A percentile compares a stretch with the other conserved stretches of the same genome.
Conservation (phyloP, 2,113 vertebrate species). For the Petrocephalus microphthalmus region DNA sequence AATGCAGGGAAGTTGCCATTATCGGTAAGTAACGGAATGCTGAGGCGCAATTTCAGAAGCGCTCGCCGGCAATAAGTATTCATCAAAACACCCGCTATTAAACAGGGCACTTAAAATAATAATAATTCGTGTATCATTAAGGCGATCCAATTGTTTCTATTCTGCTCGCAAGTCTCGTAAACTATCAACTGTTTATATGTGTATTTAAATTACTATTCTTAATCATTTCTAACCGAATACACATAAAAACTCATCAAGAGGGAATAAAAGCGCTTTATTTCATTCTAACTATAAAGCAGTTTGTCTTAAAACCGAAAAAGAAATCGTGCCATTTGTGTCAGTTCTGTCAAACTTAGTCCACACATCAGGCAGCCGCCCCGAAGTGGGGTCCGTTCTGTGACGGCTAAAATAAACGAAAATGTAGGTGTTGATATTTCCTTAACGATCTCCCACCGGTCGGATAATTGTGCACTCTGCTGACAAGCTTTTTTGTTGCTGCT, state of each 20-base stretch:
- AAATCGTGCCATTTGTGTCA: background rate
- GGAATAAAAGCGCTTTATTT: background rate
- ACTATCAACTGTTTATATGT: background rate
- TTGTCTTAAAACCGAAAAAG: background rate
- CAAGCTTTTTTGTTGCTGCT: background rate
- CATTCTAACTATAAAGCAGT: background rate
- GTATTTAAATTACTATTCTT: background rate
- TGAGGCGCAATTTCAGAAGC: background rate
- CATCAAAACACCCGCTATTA: background rate
- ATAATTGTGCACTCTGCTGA: background rate
- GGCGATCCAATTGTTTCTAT: background rate
- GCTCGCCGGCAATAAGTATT: background rate
- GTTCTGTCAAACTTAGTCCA: background rate
- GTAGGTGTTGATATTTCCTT: background rate
- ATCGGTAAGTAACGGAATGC: background rate
- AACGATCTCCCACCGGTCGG: background rate
- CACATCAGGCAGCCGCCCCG: background rate
- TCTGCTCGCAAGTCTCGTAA: background rate
- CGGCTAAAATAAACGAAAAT: background rate
- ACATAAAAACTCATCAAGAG: background rate
- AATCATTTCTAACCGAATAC: background rate
- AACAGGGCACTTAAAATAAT: background rate
- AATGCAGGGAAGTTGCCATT: background rate
- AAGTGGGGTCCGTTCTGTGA: background rate
- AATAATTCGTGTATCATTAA: background rate